These are phyloP conservation scores for Dolichopus griseipennis DNA, from an alignment of 2,888 invertebrate species.

Conservation along the genomic window DNA sequence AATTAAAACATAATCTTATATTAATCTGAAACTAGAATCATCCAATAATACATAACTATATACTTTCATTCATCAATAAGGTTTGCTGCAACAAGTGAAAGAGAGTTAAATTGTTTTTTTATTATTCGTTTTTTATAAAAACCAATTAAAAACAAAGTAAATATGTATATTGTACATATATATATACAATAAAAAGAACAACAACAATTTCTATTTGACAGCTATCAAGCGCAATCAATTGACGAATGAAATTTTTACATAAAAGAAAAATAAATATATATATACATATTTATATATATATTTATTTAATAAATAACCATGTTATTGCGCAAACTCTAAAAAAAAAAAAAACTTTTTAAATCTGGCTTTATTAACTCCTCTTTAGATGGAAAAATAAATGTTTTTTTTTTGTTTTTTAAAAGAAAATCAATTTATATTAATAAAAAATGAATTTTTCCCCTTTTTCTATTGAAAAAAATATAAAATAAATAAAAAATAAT, in stretches of 20 bases:
- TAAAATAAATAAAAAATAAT: too few species aligned
- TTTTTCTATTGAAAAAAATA: too few species aligned
- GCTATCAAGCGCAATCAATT: conserved; percentile 1
- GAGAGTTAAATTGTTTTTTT: too few species aligned
- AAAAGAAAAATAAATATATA: not conserved
- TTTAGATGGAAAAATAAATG: not conserved
- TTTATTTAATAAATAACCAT: not conserved
- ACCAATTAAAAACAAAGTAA: too few species aligned
- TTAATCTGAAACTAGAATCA: too few species aligned
- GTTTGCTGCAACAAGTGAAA: too few species aligned
- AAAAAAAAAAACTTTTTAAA: not conserved
- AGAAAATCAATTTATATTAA: not conserved
- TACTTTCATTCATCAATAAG: too few species aligned
- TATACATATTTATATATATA: not conserved
- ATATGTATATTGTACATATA: not conserved
- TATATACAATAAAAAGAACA: not conserved
- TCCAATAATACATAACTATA: too few species aligned
- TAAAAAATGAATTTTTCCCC: too few species aligned
- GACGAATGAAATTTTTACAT: conserved; percentile 10
- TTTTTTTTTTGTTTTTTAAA: not conserved
- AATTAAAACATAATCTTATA: too few species aligned
- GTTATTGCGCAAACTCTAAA: not conserved
- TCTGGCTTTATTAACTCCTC: not conserved
- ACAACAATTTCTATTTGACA: not conserved
- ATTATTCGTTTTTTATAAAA: too few species aligned